Percentiles rank a stretch among this genome's conserved stretches.
Conservation (phyloP, 1,140 invertebrate genomes). For the Lepidostoma basale region DNA sequence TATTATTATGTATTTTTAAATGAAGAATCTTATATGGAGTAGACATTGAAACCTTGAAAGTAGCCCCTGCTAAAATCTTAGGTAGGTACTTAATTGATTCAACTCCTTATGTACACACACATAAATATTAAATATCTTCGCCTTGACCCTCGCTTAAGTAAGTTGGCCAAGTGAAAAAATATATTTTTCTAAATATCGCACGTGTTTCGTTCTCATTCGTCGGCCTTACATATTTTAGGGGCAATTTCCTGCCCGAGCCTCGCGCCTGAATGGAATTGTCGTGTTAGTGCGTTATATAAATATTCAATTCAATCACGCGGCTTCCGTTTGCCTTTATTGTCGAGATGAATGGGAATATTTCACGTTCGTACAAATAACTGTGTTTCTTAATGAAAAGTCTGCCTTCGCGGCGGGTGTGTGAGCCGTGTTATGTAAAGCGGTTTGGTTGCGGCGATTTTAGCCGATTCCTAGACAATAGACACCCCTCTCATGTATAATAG, state of each 20-base stretch:
- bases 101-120: too few species aligned
- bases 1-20: too few species aligned
- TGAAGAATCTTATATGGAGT: too few species aligned
- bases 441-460: background rate
- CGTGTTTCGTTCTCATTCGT: constrained; percentile 9
- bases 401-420: background rate
- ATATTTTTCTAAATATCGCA: constrained; percentile 3
- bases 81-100: too few species aligned
- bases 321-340: constrained; percentile 27
- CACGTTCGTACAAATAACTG: constrained; percentile 21
- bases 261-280: constrained; percentile 10
- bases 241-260: constrained; percentile 26
- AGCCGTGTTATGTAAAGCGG: background rate
- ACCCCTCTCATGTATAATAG: too few species aligned
- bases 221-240: constrained; percentile 26
- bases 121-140: too few species aligned
- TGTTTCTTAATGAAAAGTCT: constrained; percentile 22
- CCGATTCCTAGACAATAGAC: too few species aligned
- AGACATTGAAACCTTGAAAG: too few species aligned
- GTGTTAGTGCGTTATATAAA: constrained; percentile 24
- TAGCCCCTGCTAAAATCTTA: too few species aligned
- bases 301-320: constrained; percentile 34
- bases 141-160: background rate
- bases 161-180: too few species aligned
- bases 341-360: constrained; percentile 19